phyloP scores from a whole-genome alignment of 2,888 invertebrate species.

The Calephelis perditalis region DNA sequence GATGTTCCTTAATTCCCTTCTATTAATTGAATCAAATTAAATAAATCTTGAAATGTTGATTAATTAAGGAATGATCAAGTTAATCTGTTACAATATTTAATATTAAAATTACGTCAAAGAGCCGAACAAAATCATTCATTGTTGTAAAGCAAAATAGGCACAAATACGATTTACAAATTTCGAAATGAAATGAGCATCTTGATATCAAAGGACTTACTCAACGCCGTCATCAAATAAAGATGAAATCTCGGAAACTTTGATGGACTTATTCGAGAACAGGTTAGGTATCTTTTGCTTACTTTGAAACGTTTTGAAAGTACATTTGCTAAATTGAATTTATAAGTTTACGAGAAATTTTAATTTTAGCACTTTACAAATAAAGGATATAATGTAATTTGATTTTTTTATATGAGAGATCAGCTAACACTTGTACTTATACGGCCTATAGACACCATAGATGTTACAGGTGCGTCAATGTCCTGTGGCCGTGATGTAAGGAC shows the following conservation, averaged over 20 bases:
- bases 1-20: no score
- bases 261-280: slow-evolving; percentile 32
- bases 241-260: slow-evolving; percentile 37
- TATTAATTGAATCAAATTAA: no score
- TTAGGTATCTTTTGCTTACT: slow-evolving; percentile 30
- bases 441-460: no score
- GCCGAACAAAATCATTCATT: slow-evolving; percentile 3
- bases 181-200: slow-evolving; percentile 37
- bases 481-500: no score
- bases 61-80: not conserved
- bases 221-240: slow-evolving; percentile 37
- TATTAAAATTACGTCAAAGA: slow-evolving; percentile 2
- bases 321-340: slow-evolving; percentile 20
- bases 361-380: no score
- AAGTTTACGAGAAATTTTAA: slow-evolving; percentile 5
- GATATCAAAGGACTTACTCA: slow-evolving; percentile 35
- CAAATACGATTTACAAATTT: slow-evolving; percentile 37
- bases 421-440: no score
- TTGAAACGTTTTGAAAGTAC: slow-evolving; percentile 24
- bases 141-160: slow-evolving; percentile 19
- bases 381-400: no score
- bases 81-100: not conserved
- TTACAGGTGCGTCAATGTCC: no score
- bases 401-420: no score
- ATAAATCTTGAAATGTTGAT: not conserved